Base-by-base conservation (phyloP, 1,140 invertebrate genomes). In the Triops longicaudatus region DNA sequence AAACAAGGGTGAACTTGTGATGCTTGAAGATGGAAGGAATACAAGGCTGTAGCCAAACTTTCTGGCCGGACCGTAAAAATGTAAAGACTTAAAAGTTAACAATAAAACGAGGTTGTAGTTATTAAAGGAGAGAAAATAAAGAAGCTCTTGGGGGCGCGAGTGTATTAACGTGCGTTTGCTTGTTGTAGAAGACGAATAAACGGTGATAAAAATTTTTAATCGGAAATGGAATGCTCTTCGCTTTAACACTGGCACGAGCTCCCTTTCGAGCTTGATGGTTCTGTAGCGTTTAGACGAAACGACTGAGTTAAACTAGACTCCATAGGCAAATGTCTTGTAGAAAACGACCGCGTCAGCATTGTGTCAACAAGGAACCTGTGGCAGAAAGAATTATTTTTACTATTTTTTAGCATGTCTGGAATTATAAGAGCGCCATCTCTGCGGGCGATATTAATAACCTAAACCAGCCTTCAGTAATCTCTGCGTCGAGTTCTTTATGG, bases 301-400 rank as follows among this genome's bases (percentile, higher is more conserved):
- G 50, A 63, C 6, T 63, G 50, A 14, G 17, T 63, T 63, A 63
- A 63, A 63, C 50, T 63, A 22, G 50, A 63, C 14, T 63, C 50
- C n/a, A 22, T 63, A 63, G 50, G 50, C 22, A 17, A 22, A 63
- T 63, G 50, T 63, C 50, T 63, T 22, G 50, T 63, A 22, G 50
- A 63, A 11, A 63, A 63, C 50, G 50, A 63, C 22, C 50, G 50
- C 14, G 22, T 78, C 80, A 85, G 82, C 83, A 85, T 84, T 9
- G 84, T 81, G 79, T 85, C 84, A 0, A 85, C 81, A 41, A 85
- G 79, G 78, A 83, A 84, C 76, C 84, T 85, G 78, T 28, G 12
- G 14, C 79, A 80, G 75, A 79, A 76, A 63, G 79, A 80, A 71
- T 79, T 31, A 72, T 73, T 37, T 37, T 37, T 37, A 7, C 7